These are phyloP conservation scores for Acrobasis repandana DNA, from an alignment of 2,888 invertebrate genomes.

Conservation along the genomic window DNA sequence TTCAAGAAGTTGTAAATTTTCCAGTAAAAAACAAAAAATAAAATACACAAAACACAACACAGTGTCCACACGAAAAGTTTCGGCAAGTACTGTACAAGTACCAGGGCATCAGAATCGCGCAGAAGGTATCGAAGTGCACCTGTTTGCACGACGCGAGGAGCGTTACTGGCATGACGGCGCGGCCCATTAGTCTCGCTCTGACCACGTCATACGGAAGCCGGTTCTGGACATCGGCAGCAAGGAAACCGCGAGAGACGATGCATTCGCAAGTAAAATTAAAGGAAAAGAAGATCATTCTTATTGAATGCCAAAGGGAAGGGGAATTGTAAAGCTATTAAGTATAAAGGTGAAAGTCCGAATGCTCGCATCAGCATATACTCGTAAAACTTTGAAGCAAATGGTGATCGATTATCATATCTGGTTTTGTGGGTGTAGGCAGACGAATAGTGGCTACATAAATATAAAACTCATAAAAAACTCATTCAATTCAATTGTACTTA, in stretches of 20 bases:
- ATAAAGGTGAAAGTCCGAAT: slow-evolving; percentile 52
- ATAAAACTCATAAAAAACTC: slow-evolving; percentile 24
- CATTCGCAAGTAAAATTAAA: slow-evolving; percentile 48
- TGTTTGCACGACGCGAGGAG: slow-evolving; percentile 74
- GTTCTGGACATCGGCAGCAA: slow-evolving; percentile 65
- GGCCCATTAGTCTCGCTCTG: slow-evolving; percentile 67
- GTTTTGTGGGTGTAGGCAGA: slow-evolving; percentile 50
- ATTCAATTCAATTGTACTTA: slow-evolving; percentile 24
- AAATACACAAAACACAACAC: slow-evolving; percentile 50
- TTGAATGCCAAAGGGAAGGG: slow-evolving; percentile 9
- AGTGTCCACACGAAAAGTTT: slow-evolving; percentile 45
- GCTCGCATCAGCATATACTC: slow-evolving; percentile 44
- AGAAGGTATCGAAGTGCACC: slow-evolving; percentile 64
- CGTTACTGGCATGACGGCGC: slow-evolving; percentile 70
- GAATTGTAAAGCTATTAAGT: slow-evolving; percentile 23
- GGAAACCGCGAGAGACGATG: slow-evolving; percentile 63
- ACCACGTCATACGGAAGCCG: slow-evolving; percentile 80
- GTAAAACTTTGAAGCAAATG: slow-evolving; percentile 42
- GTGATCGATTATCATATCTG: slow-evolving; percentile 52
- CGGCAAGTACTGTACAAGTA: slow-evolving; percentile 48
- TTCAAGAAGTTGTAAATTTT: slow-evolving; percentile 9
- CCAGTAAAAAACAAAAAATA: slow-evolving; percentile 8
- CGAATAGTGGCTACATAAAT: slow-evolving; percentile 29
- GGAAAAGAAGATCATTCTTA: slow-evolving; percentile 23
- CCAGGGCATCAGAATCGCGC: slow-evolving; percentile 55